These are phyloP conservation scores for Rotaria macrura DNA, from an alignment of 2,888 invertebrate species.

Conservation along the genomic window DNA sequence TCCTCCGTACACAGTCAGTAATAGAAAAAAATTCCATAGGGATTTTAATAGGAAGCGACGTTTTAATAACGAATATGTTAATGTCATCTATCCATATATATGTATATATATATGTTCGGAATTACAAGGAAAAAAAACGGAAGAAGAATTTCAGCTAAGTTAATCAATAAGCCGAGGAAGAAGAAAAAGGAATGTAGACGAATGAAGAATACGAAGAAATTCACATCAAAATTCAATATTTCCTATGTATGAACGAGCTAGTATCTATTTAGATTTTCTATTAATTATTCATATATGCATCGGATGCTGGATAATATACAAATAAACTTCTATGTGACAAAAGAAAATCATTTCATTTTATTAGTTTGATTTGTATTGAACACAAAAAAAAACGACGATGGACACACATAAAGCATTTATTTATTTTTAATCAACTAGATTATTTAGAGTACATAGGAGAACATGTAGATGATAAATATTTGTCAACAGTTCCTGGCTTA, in stretches of 20 bases:
- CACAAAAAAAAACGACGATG: too few species aligned
- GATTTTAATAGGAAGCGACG: background rate
- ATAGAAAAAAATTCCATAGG: background rate
- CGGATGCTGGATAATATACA: background rate
- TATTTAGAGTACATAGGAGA: background rate
- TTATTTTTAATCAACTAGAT: background rate
- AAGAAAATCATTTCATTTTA: too few species aligned
- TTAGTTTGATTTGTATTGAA: too few species aligned
- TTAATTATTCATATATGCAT: background rate
- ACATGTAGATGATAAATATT: background rate
- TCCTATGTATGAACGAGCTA: background rate
- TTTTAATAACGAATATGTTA: background rate
- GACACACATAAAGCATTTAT: background rate
- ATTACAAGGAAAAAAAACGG: too few species aligned
- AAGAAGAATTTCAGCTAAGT: background rate
- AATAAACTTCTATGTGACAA: too few species aligned
- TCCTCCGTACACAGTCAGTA: background rate
- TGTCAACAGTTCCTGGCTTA: background rate
- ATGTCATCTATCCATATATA: background rate
- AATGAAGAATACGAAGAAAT: too few species aligned
- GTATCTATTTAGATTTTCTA: background rate
- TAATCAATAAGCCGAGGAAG: background rate
- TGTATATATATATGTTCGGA: background rate
- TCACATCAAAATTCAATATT: background rate
- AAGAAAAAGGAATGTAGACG: background rate